Percentiles rank a stretch among this genome's conserved stretches.
Conservation (phyloP, 92 coral and sea anemone species). For the Heteractis magnifica region DNA sequence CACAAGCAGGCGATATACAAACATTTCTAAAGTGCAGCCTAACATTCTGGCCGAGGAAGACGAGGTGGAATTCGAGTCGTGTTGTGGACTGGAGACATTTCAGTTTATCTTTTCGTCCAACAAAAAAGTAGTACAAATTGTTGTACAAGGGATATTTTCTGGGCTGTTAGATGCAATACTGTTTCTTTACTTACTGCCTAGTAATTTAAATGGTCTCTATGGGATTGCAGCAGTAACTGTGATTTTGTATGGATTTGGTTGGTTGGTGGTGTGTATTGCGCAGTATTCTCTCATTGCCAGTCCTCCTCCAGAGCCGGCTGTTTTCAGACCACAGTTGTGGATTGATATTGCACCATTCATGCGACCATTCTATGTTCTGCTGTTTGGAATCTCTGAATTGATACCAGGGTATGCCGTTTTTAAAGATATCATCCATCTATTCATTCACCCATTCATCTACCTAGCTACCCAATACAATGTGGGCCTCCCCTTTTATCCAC, state of each 20-base stretch:
- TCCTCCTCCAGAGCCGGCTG: constrained; percentile 87
- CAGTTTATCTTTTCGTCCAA: constrained; percentile 79
- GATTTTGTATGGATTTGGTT: constrained; percentile 62
- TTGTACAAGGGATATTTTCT: constrained; percentile 61
- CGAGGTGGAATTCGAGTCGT: constrained; percentile 84
- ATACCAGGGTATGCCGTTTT: constrained; percentile 60
- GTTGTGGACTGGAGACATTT: constrained; percentile 81
- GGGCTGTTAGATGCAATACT: constrained; percentile 67
- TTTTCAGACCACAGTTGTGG: constrained; percentile 69
- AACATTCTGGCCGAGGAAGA: constrained; percentile 90
- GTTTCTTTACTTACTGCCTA: constrained; percentile 82
- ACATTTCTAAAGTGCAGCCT: constrained; percentile 59
- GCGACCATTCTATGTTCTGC: constrained; percentile 79
- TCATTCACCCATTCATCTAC: background rate
- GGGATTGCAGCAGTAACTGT: constrained; percentile 61
- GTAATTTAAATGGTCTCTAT: constrained; percentile 54
- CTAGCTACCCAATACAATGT: background rate
- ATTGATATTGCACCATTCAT: constrained; percentile 68
- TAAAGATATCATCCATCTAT: background rate
- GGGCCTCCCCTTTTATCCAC: background rate
- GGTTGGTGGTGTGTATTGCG: constrained; percentile 83
- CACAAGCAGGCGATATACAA: constrained; percentile 50
- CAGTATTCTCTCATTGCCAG: constrained; percentile 76
- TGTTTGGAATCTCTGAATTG: constrained; percentile 73
- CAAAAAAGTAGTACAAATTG: constrained; percentile 56